These are phyloP conservation scores for Epinephelus coioides DNA, from an alignment of 2,797 vertebrate genomes.

Conservation along the genomic window DNA sequence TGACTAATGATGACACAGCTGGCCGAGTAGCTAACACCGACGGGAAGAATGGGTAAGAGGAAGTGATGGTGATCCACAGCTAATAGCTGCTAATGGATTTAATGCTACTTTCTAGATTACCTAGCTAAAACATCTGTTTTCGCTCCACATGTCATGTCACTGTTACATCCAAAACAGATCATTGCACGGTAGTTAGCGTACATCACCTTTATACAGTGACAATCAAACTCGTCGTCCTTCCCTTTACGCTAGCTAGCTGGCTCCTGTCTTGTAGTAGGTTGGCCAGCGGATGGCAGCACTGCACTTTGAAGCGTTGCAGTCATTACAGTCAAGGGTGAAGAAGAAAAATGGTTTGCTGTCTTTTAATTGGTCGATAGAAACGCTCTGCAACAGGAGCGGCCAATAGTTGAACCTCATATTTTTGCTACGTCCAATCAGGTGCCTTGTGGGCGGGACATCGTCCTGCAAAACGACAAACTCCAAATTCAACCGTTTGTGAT, in stretches of 20 bases:
- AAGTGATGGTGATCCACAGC: neutral
- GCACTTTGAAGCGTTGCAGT: neutral
- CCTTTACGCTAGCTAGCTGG: neutral
- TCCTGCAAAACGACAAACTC: neutral
- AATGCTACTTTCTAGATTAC: neutral
- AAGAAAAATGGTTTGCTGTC: neutral
- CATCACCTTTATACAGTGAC: slow-evolving; percentile 4
- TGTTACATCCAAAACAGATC: neutral
- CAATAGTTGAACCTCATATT: neutral
- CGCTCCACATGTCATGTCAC: neutral
- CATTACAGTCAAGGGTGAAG: neutral
- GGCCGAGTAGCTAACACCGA: neutral
- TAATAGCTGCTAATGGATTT: neutral
- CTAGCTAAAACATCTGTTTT: neutral
- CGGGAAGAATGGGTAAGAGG: no score
- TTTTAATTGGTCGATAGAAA: slow-evolving; percentile 20
- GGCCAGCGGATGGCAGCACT: slow-evolving; percentile 32
- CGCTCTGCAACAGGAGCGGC: fast-evolving
- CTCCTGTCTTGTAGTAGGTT: neutral
- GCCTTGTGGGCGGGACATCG: slow-evolving; percentile 1
- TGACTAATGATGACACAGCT: no score
- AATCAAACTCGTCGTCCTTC: neutral
- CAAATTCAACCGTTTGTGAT: slow-evolving; percentile 36
- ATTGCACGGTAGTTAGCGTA: no score
- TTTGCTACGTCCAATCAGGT: slow-evolving; percentile 37